Conservation (phyloP, 1,140 invertebrate genomes). For the Macrotrachela quadricornifera region DNA sequence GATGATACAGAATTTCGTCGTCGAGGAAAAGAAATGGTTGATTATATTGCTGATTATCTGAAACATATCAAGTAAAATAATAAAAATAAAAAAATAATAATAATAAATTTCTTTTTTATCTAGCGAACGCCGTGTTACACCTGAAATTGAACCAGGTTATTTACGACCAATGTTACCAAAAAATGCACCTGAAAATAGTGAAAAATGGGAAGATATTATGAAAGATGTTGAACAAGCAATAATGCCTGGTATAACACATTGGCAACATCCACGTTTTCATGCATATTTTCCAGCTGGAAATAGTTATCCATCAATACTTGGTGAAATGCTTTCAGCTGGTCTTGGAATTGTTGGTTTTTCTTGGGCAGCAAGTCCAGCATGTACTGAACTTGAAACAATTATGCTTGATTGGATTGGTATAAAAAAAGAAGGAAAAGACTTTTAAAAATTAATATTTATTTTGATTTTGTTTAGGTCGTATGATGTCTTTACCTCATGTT, state of each 20-base stretch:
- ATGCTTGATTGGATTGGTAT: slow-evolving; percentile 86
- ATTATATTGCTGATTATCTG: slow-evolving; percentile 88
- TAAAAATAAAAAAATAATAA: slow-evolving; percentile 29
- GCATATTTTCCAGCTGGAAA: slow-evolving; percentile 96
- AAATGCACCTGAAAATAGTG: slow-evolving; percentile 54
- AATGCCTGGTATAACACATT: slow-evolving; percentile 66
- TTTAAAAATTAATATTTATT: neutral
- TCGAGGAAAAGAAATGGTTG: slow-evolving; percentile 81
- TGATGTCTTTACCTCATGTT: slow-evolving; percentile 29
- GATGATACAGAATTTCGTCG: slow-evolving; percentile 65
- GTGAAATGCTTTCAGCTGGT: slow-evolving; percentile 84
- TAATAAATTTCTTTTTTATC: slow-evolving; percentile 72
- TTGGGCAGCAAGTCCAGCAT: slow-evolving; percentile 90
- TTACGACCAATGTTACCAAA: slow-evolving; percentile 55
- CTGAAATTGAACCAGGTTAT: slow-evolving; percentile 32
- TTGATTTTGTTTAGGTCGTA: slow-evolving; percentile 14
- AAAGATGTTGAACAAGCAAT: slow-evolving; percentile 67
- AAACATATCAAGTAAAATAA: slow-evolving; percentile 41
- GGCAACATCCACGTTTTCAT: slow-evolving; percentile 96
- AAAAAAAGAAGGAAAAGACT: neutral
- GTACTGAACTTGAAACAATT: slow-evolving; percentile 86
- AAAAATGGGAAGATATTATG: slow-evolving; percentile 66
- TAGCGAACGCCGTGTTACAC: slow-evolving; percentile 36
- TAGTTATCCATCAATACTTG: slow-evolving; percentile 84
- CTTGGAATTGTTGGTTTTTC: slow-evolving; percentile 95